Conservation (phyloP, 1,140 invertebrate species). For the Euura lappo region DNA sequence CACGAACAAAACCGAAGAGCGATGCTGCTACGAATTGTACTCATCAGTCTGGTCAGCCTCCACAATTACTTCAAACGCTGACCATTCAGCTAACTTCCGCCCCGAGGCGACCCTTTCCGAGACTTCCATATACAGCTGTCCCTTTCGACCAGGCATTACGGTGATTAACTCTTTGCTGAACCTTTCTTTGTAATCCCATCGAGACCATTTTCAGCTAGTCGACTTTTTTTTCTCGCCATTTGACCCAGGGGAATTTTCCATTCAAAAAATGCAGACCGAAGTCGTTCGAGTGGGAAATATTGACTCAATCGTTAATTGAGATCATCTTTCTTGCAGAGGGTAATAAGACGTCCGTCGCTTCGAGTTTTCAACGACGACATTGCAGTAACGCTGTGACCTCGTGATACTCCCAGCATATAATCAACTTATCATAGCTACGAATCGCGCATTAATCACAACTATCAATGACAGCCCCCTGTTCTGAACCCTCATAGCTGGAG, state of each 20-base stretch:
- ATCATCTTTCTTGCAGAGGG: not conserved
- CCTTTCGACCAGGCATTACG: conserved; percentile 1
- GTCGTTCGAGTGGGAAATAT: no score
- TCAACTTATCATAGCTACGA: conserved; percentile 45
- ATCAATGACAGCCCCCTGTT: conserved; percentile 46
- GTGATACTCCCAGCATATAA: conserved; percentile 36
- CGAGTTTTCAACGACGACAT: not conserved
- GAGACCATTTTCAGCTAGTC: no score
- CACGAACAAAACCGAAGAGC: not conserved
- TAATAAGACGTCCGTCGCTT: not conserved
- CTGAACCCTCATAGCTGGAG: conserved; percentile 5
- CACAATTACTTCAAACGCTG: conserved; percentile 1
- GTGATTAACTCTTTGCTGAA: conserved; percentile 2
- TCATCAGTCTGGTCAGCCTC: not conserved
- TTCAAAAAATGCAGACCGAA: no score
- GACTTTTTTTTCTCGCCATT: no score
- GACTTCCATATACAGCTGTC: not conserved
- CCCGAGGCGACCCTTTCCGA: not conserved
- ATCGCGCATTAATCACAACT: conserved; percentile 54
- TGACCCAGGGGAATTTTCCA: no score
- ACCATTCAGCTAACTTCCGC: not conserved
- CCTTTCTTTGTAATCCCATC: not conserved
- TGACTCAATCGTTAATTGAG: no score
- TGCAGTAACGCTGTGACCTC: conserved; percentile 15
- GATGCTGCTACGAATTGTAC: conserved; percentile 3